These are phyloP conservation scores for Propithecus deckenii DNA, from an alignment of 2,797 vertebrate species.

Conservation along the genomic window DNA sequence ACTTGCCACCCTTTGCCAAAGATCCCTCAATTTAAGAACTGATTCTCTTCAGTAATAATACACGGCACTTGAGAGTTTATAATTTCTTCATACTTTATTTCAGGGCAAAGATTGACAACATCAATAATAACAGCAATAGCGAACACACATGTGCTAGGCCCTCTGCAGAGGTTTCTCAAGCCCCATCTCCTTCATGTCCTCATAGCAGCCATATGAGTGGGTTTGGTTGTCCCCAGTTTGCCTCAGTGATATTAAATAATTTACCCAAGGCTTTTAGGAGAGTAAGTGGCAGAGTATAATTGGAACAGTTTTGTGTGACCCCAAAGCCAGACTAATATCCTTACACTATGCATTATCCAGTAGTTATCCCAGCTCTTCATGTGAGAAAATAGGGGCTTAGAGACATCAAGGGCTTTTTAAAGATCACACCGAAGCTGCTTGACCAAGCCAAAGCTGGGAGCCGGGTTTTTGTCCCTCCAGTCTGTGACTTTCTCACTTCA, in stretches of 20 bases:
- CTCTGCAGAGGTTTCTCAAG: not conserved
- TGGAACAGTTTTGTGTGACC: not conserved
- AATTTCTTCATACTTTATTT: conserved; percentile 31
- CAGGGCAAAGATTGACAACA: not conserved
- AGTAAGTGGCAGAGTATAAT: not conserved
- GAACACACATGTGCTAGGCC: not conserved
- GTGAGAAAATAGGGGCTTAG: not conserved
- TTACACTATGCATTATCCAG: not conserved
- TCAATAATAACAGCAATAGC: not conserved
- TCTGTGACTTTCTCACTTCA: not conserved
- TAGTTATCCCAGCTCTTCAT: not conserved
- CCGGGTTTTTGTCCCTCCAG: not conserved
- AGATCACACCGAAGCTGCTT: not conserved
- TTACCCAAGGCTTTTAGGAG: not conserved
- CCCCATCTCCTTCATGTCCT: not conserved
- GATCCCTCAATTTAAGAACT: not conserved
- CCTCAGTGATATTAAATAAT: conserved; percentile 9
- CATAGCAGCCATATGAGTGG: not conserved
- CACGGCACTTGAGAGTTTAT: not conserved
- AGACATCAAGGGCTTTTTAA: not conserved
- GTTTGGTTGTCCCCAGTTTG: not conserved
- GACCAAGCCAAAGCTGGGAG: not conserved
- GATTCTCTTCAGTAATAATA: not conserved
- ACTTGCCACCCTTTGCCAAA: not conserved
- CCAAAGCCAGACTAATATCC: not conserved